Conservation (phyloP, 53 echinoderm and acorn worm species). For the Patiria pectinifera region DNA sequence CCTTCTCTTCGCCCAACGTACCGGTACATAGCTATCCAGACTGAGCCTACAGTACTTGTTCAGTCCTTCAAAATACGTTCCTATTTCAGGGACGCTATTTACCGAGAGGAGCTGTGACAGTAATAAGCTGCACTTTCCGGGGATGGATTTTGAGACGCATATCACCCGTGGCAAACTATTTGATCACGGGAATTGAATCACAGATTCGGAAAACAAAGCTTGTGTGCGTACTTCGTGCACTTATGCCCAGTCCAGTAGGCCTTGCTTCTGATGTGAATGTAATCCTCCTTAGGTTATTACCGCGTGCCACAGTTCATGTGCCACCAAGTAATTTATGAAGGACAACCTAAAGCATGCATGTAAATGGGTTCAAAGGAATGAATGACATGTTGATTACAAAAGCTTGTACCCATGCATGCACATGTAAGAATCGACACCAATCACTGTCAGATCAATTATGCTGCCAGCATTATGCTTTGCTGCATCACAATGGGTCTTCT, state of each 20-base stretch:
- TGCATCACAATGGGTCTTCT: too few species aligned
- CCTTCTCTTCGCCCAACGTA: background rate
- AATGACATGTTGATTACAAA: background rate
- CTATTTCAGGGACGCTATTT: background rate
- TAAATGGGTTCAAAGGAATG: too few species aligned
- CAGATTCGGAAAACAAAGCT: conserved; percentile 11
- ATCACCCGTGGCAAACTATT: conserved; percentile 31
- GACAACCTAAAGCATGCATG: too few species aligned
- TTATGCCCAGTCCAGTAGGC: background rate
- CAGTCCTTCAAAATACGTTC: background rate
- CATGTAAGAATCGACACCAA: too few species aligned
- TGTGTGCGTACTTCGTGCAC: background rate
- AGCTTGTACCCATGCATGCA: too few species aligned
- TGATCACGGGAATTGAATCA: conserved; percentile 16
- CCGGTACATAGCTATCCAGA: background rate
- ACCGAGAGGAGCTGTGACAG: background rate
- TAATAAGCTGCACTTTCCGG: background rate
- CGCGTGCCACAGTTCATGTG: too few species aligned
- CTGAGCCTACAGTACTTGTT: background rate
- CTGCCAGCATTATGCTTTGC: too few species aligned
- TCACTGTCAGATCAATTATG: too few species aligned
- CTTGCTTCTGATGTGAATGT: too few species aligned
- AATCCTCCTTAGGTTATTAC: too few species aligned
- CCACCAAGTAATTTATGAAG: too few species aligned
- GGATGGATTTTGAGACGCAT: background rate